phyloP scores from a whole-genome alignment of 2,888 invertebrate species.

The Drosophila mimetica region DNA sequence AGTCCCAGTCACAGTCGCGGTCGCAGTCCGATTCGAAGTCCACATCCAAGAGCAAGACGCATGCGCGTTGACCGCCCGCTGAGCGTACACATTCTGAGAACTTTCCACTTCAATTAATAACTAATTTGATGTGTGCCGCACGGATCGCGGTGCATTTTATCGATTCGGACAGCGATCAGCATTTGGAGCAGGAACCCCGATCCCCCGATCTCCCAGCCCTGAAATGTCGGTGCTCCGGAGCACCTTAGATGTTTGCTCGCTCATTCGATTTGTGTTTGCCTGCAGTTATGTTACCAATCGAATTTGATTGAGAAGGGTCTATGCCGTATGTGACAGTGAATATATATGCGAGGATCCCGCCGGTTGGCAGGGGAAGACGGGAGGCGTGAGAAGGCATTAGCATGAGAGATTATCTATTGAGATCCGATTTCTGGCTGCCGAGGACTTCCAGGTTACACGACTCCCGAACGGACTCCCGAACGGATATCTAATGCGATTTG shows the following conservation, averaged over 20 bases:
- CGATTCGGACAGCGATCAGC: conserved; percentile 70
- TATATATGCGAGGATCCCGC: conserved; percentile 24
- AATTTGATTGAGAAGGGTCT: conserved; percentile 72
- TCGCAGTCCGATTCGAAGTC: conserved; percentile 7
- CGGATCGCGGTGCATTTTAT: conserved; percentile 76
- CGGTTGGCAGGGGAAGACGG: conserved; percentile 25
- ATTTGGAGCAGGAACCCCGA: conserved; percentile 53
- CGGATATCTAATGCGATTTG: conserved; percentile 30
- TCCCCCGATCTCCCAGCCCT: neutral
- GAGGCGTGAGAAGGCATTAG: conserved; percentile 54
- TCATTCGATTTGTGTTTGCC: conserved; percentile 49
- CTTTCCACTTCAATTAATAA: conserved; percentile 79
- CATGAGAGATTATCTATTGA: conserved; percentile 43
- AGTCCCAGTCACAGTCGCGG: conserved; percentile 9
- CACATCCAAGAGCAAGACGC: conserved; percentile 52
- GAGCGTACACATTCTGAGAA: conserved; percentile 79
- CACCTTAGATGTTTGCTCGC: conserved; percentile 62
- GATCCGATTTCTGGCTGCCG: conserved; percentile 17
- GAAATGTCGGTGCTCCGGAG: conserved; percentile 56
- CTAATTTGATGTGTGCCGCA: conserved; percentile 78
- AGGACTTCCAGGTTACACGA: conserved; percentile 36
- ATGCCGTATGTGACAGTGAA: conserved; percentile 61
- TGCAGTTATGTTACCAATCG: conserved; percentile 50
- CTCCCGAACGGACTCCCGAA: too few relatives aligned
- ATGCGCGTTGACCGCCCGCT: conserved; percentile 79